Conservation (phyloP, 2,888 invertebrate genomes). For the Julus scanicus region DNA sequence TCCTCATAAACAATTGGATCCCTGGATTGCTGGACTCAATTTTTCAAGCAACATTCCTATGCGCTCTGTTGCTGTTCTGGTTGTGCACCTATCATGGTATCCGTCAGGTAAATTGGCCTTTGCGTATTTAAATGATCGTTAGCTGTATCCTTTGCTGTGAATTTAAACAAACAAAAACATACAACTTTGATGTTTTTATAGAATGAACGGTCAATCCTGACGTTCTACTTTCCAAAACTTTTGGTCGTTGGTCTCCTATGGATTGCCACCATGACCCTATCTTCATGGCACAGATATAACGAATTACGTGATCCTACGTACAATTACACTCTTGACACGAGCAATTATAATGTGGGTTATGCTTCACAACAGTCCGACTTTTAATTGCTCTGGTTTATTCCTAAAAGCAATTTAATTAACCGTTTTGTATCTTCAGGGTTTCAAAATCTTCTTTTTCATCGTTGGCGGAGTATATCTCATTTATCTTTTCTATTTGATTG, state of each 20-base stretch:
- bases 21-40: slow-evolving; percentile 93
- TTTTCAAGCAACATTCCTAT: slow-evolving; percentile 89
- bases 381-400: neutral
- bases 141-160: too few relatives aligned
- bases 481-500: slow-evolving; percentile 83
- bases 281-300: slow-evolving; percentile 90
- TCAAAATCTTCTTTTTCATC: slow-evolving; percentile 90
- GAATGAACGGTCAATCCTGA: slow-evolving; percentile 85
- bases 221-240: slow-evolving; percentile 92
- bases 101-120: slow-evolving; percentile 75
- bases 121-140: slow-evolving; percentile 5
- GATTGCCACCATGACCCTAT: slow-evolving; percentile 84
- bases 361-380: neutral
- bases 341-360: slow-evolving; percentile 73
- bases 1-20: slow-evolving; percentile 87
- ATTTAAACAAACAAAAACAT: too few relatives aligned
- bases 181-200: slow-evolving; percentile 65
- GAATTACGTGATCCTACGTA: slow-evolving; percentile 91
- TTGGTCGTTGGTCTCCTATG: slow-evolving; percentile 87
- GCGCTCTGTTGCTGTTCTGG: slow-evolving; percentile 91
- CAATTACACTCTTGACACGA: slow-evolving; percentile 85
- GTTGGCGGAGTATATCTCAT: slow-evolving; percentile 85
- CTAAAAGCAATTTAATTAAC: neutral
- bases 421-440: slow-evolving; percentile 74
- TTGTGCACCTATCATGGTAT: slow-evolving; percentile 95